phyloP scores from a whole-genome alignment of 2,888 invertebrate species.

The Epinotia bilunana region DNA sequence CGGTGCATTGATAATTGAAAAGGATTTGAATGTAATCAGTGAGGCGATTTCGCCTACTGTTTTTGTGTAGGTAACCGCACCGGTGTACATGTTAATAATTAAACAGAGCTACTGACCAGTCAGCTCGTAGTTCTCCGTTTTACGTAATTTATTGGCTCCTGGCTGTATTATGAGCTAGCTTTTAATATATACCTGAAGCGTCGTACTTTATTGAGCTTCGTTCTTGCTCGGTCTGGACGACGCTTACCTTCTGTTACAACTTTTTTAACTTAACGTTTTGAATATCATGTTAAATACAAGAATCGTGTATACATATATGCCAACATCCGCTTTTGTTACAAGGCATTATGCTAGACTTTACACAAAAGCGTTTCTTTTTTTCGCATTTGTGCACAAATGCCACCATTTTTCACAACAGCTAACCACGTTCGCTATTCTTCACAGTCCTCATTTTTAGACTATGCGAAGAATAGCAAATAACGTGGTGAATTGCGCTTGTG shows the following conservation, averaged over 20 bases:
- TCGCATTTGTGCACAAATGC: no score
- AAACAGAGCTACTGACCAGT: constrained; percentile 44
- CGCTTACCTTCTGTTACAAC: not conserved
- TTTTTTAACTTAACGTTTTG: constrained; percentile 1
- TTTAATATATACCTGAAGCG: constrained; percentile 37
- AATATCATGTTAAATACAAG: not conserved
- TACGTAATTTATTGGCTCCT: constrained; percentile 39
- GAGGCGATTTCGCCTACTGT: constrained; percentile 2
- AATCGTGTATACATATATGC: not conserved
- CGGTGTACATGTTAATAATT: constrained; percentile 43
- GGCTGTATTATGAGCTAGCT: constrained; percentile 40
- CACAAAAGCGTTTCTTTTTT: no score
- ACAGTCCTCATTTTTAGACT: no score
- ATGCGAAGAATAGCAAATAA: no score
- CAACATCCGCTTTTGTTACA: not conserved
- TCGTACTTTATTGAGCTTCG: constrained; percentile 35
- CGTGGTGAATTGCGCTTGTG: no score
- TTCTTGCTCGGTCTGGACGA: constrained; percentile 5
- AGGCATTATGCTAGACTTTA: not conserved
- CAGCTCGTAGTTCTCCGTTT: constrained; percentile 41
- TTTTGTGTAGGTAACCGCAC: not conserved
- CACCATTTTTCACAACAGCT: no score
- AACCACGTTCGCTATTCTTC: no score
- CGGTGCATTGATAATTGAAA: not conserved
- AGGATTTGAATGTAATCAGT: not conserved